Percentiles rank a stretch among this genome's conserved stretches.
Evolutionary conservation across 2,888 invertebrate genomes (phyloP).

Genomic region (Ophion costatus): DNA sequence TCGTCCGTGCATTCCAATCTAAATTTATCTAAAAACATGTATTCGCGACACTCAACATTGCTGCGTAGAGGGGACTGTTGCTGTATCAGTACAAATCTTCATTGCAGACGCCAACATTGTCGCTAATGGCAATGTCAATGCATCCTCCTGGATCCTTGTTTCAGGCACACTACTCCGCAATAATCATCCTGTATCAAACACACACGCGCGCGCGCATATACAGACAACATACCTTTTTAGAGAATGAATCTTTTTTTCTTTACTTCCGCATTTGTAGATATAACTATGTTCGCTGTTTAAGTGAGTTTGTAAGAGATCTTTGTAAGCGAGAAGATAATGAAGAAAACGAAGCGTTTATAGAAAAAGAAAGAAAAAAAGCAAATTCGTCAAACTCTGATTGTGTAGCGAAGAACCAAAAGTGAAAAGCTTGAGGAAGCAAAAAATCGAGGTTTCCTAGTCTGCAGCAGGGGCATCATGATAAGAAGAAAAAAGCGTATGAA

Average conservation of each 20-base stretch:
- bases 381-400: constrained; percentile 13
- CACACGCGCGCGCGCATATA: neutral
- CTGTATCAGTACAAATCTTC: constrained; percentile 24
- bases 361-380: neutral
- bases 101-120: constrained; percentile 5
- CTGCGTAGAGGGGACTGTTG: constrained; percentile 20
- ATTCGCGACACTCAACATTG: constrained; percentile 19
- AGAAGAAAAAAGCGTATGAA: constrained; percentile 1
- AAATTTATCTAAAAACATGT: constrained; percentile 33
- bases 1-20: constrained; percentile 26
- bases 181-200: constrained; percentile 47
- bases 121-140: neutral
- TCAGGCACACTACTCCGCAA: constrained; percentile 49
- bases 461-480: neutral
- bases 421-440: constrained; percentile 2
- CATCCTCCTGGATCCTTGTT: constrained; percentile 21
- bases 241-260: constrained; percentile 50
- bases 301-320: constrained; percentile 53
- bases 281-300: constrained; percentile 37
- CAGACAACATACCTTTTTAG: constrained; percentile 52
- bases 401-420: constrained; percentile 31
- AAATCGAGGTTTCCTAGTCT: constrained; percentile 32
- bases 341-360: constrained; percentile 19
- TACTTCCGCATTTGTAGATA: constrained; percentile 65
- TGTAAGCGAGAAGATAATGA: constrained; percentile 20